phyloP scores from a whole-genome alignment of 2,797 vertebrate genomes.

The Adrianichthys oophorus region DNA sequence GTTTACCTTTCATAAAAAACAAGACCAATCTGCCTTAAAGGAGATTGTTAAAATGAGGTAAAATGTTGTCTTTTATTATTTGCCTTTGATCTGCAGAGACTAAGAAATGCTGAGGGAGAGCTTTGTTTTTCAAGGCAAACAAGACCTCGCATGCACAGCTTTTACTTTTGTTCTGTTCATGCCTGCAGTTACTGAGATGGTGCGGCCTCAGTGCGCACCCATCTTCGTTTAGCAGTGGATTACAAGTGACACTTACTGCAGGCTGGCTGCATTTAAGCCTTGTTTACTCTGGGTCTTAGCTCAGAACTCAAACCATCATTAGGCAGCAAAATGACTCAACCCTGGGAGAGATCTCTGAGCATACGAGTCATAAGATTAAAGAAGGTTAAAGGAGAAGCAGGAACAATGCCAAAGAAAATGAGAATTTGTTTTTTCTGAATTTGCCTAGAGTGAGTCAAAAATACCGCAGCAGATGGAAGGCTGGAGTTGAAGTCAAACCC shows the following conservation, averaged over 20 bases:
- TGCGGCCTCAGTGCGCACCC: constrained; percentile 35
- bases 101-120: constrained; percentile 12
- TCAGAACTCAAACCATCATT: constrained; percentile 57
- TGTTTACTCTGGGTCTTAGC: constrained; percentile 65
- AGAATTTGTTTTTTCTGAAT: constrained; percentile 26
- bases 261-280: constrained; percentile 61
- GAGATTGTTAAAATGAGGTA: constrained; percentile 17
- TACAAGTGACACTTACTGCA: constrained; percentile 70
- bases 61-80: constrained; percentile 13
- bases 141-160: constrained; percentile 24
- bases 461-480: constrained; percentile 17
- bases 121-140: constrained; percentile 35
- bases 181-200: constrained; percentile 32
- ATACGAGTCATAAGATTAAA: constrained; percentile 12
- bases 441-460: constrained; percentile 16
- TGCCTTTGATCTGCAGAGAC: constrained; percentile 12
- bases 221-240: constrained; percentile 56
- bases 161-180: constrained; percentile 7
- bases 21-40: constrained; percentile 15
- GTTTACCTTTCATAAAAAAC: neutral
- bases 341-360: constrained; percentile 24
- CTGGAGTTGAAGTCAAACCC: constrained; percentile 51
- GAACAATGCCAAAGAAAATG: constrained; percentile 6
- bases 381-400: constrained; percentile 16
- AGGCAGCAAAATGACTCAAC: constrained; percentile 62